Percentiles rank a stretch among this genome's conserved stretches.
phyloP scores from a whole-genome alignment of 2,113 vertebrate genomes.

The Poeciliopsis occidentalis region DNA sequence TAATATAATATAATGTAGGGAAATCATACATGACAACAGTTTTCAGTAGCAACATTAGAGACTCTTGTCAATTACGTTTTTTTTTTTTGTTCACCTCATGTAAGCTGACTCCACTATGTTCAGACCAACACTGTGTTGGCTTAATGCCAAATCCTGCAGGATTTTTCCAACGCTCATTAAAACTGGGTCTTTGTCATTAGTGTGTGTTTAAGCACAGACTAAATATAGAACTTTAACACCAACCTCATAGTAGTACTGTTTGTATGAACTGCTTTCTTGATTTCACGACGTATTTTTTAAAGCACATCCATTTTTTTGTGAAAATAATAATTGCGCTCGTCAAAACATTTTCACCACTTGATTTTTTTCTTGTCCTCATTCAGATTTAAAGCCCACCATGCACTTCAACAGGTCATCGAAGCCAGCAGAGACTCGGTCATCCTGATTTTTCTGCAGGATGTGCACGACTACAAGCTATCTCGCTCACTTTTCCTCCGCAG shows the following conservation, averaged over 20 bases:
- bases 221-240: not conserved
- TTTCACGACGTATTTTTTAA: not conserved
- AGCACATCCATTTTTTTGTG: not conserved
- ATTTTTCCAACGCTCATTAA: not conserved
- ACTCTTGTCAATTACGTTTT: not conserved
- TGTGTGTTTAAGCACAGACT: not conserved
- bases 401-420: conserved; percentile 90
- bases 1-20: too few relatives aligned
- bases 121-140: not conserved
- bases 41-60: not conserved
- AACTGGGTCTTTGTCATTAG: not conserved
- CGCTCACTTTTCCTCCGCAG: conserved; percentile 86
- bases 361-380: not conserved
- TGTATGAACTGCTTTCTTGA: not conserved
- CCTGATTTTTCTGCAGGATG: conserved; percentile 89
- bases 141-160: not conserved
- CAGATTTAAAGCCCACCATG: conserved; percentile 92
- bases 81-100: not conserved
- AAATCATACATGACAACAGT: not conserved
- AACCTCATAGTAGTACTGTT: not conserved
- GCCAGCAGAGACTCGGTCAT: conserved; percentile 91
- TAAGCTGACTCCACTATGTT: not conserved
- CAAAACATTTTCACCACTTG: not conserved
- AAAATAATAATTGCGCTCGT: not conserved
- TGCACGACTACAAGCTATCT: conserved; percentile 90